These are phyloP conservation scores for Stenichneumon culpator DNA, from an alignment of 2,888 invertebrate genomes.

Conservation along the genomic window DNA sequence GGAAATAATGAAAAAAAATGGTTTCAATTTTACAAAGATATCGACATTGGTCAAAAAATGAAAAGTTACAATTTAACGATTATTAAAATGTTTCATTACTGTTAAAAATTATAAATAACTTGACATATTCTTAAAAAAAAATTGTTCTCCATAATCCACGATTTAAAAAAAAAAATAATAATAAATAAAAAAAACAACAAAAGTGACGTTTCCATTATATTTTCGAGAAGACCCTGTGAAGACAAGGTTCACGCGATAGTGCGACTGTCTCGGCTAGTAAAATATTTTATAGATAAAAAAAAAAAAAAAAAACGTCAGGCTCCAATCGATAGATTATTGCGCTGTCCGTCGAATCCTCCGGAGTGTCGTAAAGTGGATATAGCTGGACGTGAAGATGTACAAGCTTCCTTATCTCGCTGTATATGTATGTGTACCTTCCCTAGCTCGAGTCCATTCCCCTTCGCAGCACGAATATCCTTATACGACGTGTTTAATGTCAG, in stretches of 20 bases:
- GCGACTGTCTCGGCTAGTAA: constrained; percentile 57
- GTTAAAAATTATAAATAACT: not conserved
- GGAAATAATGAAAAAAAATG: too few relatives aligned
- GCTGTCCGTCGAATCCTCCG: constrained; percentile 68
- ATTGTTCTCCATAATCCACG: not conserved
- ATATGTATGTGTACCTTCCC: constrained; percentile 18
- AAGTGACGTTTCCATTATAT: not conserved
- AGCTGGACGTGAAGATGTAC: constrained; percentile 71
- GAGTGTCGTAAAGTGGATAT: constrained; percentile 73
- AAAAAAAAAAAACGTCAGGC: constrained; percentile 48
- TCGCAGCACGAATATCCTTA: constrained; percentile 63
- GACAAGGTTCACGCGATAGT: constrained; percentile 13
- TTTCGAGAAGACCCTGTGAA: not conserved
- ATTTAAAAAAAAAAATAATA: not conserved
- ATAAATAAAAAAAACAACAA: not conserved
- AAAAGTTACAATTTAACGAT: too few relatives aligned
- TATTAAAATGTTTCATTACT: not conserved
- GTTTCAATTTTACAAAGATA: too few relatives aligned
- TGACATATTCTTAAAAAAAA: not conserved
- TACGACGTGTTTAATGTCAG: constrained; percentile 71
- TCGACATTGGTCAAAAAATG: too few relatives aligned
- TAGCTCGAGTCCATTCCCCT: constrained; percentile 47
- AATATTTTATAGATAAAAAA: constrained; percentile 67
- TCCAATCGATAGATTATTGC: constrained; percentile 73
- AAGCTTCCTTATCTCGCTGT: constrained; percentile 60